Conservation (phyloP, 30 jellyfish, hydroid and myxozoan species). For the Clytia hemisphaerica region DNA sequence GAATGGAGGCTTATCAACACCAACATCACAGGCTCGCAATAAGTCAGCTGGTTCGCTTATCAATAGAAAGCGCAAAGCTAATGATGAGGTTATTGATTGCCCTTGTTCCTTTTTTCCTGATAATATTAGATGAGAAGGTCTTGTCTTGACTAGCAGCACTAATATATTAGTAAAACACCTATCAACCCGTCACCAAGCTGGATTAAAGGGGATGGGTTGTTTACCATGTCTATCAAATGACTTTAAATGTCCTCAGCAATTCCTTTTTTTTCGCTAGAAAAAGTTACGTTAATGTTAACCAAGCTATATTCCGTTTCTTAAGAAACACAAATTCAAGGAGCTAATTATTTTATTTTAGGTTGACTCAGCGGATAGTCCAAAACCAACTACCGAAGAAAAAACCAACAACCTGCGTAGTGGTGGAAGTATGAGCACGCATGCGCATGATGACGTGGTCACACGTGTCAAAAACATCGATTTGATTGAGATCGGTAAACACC, state of each 20-base stretch:
- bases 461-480: slow-evolving; percentile 88
- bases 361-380: slow-evolving; percentile 78
- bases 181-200: background rate
- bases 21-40: slow-evolving; percentile 28
- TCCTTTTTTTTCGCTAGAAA: background rate
- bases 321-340: background rate
- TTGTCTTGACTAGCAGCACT: background rate
- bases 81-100: slow-evolving; percentile 6
- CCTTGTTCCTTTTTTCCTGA: background rate
- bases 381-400: slow-evolving; percentile 67
- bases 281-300: background rate
- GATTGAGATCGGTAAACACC: slow-evolving; percentile 90
- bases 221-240: background rate
- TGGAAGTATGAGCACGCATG: slow-evolving; percentile 87
- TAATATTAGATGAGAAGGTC: background rate
- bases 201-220: no score
- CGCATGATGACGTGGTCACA: slow-evolving; percentile 93
- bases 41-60: slow-evolving; percentile 12
- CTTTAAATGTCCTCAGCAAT: background rate
- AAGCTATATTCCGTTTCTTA: background rate
- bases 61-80: slow-evolving; percentile 81
- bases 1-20: background rate
- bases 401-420: slow-evolving; percentile 83
- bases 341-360: slow-evolving; percentile 21
- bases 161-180: background rate